Percentiles rank a stretch among this genome's conserved stretches.
phyloP scores from a whole-genome alignment of 1,140 invertebrate genomes.

The Glossosoma conforme region DNA sequence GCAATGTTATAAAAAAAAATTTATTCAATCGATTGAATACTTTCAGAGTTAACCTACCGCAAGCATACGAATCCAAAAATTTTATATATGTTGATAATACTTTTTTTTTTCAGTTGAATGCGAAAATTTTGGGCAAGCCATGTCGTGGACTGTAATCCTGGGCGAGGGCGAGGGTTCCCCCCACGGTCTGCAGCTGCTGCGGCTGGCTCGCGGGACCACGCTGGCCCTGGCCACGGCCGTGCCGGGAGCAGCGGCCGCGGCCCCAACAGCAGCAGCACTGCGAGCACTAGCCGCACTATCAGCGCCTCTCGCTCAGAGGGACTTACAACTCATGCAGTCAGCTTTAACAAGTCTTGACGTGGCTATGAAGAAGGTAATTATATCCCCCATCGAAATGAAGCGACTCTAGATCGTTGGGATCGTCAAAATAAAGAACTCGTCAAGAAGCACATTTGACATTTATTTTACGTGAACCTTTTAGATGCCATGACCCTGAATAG shows the following conservation, averaged over 20 bases:
- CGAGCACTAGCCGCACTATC: conserved; percentile 9
- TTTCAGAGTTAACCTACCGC: too few species aligned
- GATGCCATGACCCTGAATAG: too few species aligned
- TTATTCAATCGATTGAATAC: too few species aligned
- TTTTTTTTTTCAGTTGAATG: conserved; percentile 18
- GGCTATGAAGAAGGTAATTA: conserved; percentile 51
- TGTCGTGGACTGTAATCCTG: conserved; percentile 23
- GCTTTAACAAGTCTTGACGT: conserved; percentile 55
- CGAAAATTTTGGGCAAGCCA: conserved; percentile 17
- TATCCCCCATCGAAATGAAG: too few species aligned
- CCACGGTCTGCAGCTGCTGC: conserved; percentile 7
- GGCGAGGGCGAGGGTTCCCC: conserved; percentile 6
- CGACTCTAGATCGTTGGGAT: too few species aligned
- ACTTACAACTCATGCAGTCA: conserved; percentile 51
- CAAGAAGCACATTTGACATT: too few species aligned
- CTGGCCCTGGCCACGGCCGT: conserved; percentile 9
- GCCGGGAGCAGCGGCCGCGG: conserved; percentile 8
- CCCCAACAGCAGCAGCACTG: conserved; percentile 10
- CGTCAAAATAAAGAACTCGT: too few species aligned
- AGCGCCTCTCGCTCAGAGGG: conserved; percentile 39
- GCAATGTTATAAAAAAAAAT: too few species aligned
- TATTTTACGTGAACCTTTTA: too few species aligned
- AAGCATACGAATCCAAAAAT: too few species aligned
- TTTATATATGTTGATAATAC: too few species aligned
- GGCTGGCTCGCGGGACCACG: conserved; percentile 12